Evolutionary conservation across 2,113 vertebrate genomes (phyloP).

Genomic region (Gasterosteus aculeatus): DNA sequence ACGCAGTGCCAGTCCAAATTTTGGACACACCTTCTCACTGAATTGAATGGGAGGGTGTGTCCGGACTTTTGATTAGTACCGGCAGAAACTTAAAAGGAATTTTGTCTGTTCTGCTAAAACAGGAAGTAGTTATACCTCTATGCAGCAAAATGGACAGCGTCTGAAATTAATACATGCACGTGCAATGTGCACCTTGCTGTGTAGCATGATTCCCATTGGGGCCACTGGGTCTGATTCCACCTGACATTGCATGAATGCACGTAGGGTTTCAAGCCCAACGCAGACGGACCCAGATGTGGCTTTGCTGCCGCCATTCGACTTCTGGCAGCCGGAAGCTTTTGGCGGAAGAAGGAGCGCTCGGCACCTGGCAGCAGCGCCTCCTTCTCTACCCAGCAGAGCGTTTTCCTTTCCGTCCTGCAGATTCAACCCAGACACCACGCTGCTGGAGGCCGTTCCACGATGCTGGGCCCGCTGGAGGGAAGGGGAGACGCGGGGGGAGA

Average conservation of each 20-base stretch:
- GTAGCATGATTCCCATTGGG: not conserved
- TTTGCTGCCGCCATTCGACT: not conserved
- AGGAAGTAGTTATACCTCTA: slow-evolving; percentile 1
- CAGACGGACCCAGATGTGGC: not conserved
- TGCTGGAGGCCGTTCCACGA: too few species aligned
- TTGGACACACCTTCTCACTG: too few species aligned
- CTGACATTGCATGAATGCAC: not conserved
- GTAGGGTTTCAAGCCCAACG: not conserved
- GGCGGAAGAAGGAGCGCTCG: not conserved
- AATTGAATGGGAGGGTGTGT: too few species aligned
- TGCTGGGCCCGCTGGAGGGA: too few species aligned
- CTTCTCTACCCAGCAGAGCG: not conserved
- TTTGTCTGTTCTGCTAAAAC: not conserved
- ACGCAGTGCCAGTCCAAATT: not conserved
- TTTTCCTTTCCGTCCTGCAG: too few species aligned
- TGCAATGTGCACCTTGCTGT: not conserved
- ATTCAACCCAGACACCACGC: too few species aligned
- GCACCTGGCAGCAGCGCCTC: not conserved
- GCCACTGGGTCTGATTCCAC: not conserved
- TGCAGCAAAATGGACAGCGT: not conserved
- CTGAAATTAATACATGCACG: not conserved
- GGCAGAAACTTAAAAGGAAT: not conserved
- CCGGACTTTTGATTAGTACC: too few species aligned
- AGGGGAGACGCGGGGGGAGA: too few species aligned
- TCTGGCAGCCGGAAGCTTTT: not conserved